Conservation (phyloP, 2,888 invertebrate species). For the Emmelina monodactyla region DNA sequence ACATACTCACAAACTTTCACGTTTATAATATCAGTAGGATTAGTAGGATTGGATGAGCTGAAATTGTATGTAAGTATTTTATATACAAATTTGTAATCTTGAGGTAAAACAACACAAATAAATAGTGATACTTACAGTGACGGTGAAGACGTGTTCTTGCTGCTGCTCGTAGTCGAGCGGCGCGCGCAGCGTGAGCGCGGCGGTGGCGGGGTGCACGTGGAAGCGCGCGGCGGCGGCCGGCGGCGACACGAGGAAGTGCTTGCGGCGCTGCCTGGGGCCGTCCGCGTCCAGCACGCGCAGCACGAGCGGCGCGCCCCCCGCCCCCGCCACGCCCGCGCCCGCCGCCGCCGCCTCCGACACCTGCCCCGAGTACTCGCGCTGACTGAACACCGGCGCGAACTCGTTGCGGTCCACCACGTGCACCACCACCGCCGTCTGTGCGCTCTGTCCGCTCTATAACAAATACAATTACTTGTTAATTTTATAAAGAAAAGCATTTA, state of each 20-base stretch:
- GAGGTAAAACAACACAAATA: too few relatives aligned
- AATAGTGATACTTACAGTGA: constrained; percentile 68
- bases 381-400: constrained; percentile 77
- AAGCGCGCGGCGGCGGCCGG: constrained; percentile 80
- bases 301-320: constrained; percentile 71
- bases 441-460: constrained; percentile 66
- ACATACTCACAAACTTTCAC: too few relatives aligned
- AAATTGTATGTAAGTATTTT: too few relatives aligned
- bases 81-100: too few relatives aligned
- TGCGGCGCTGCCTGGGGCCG: constrained; percentile 82
- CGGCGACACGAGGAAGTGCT: constrained; percentile 87
- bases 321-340: constrained; percentile 69
- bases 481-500: too few relatives aligned
- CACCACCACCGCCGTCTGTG: constrained; percentile 75
- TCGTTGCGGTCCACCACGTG: constrained; percentile 92
- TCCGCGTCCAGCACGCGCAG: constrained; percentile 86
- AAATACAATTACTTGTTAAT: too few relatives aligned
- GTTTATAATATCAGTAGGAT: too few relatives aligned
- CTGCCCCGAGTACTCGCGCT: constrained; percentile 72
- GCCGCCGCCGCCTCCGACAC: constrained; percentile 80
- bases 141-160: constrained; percentile 78
- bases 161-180: constrained; percentile 81
- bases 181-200: constrained; percentile 81
- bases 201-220: constrained; percentile 86
- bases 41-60: too few relatives aligned